A percentile compares a stretch with the other conserved stretches of the same genome.
Conservation (phyloP, 2,113 vertebrate species). For the Andinoacara biseriatus region DNA sequence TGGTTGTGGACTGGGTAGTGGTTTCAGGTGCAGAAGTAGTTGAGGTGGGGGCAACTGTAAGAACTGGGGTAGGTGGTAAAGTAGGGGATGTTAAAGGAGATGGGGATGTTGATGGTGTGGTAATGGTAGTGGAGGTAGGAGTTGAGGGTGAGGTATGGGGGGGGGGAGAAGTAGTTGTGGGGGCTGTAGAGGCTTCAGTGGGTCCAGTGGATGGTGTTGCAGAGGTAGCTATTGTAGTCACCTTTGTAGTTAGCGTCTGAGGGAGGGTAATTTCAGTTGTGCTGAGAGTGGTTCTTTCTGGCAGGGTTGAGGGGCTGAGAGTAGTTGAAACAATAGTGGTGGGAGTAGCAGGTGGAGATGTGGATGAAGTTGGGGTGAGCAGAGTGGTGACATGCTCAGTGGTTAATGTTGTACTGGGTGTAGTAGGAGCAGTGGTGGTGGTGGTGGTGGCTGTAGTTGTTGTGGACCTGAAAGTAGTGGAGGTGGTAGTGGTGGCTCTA, state of each 20-base stretch:
- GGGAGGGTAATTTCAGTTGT: slow-evolving; percentile 42
- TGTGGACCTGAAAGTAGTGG: slow-evolving; percentile 42
- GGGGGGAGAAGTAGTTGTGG: slow-evolving; percentile 21
- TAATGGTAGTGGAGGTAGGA: slow-evolving; percentile 17
- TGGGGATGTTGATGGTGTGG: slow-evolving; percentile 11
- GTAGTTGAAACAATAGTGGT: slow-evolving; percentile 32
- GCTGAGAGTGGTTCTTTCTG: slow-evolving; percentile 30
- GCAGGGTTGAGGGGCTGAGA: slow-evolving; percentile 21
- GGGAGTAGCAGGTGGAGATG: slow-evolving; percentile 5
- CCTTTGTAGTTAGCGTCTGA: neutral
- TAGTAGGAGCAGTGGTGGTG: slow-evolving; percentile 35
- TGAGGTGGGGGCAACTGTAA: slow-evolving; percentile 33
- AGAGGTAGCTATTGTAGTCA: slow-evolving; percentile 11
- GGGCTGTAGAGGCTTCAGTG: slow-evolving; percentile 21
- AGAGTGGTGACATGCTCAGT: slow-evolving; percentile 46
- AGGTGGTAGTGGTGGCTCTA: slow-evolving; percentile 40
- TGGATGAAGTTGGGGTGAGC: slow-evolving; percentile 15
- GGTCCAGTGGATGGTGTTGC: slow-evolving; percentile 28
- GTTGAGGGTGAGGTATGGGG: neutral
- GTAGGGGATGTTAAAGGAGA: slow-evolving; percentile 24
- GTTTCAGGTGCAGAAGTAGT: slow-evolving; percentile 29
- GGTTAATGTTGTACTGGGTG: slow-evolving; percentile 41
- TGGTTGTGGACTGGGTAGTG: slow-evolving; percentile 8
- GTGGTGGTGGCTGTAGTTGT: slow-evolving; percentile 40
- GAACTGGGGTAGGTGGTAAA: slow-evolving; percentile 24